Evolutionary conservation across 2,113 vertebrate genomes (phyloP), one percentile per base, ranked within the genome.

Genomic region (Sylvietta virens): DNA sequence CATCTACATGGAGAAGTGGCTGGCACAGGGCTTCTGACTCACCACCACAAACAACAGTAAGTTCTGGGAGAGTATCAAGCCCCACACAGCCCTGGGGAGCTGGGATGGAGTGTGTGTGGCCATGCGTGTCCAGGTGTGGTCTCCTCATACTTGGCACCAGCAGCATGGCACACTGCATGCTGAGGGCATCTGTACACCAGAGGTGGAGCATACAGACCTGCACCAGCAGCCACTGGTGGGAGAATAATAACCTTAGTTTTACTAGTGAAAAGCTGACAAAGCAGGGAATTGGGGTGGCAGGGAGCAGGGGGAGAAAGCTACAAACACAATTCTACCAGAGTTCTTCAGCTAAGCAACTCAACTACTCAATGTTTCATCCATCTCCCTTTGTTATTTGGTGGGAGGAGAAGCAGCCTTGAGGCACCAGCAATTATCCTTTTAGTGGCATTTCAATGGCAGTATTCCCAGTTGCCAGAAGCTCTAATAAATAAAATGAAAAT

Each of bases 401-500:
- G 92, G 84, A 90, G 79, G 85, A 97, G 81, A 95, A 95, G 54
- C 84, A 95, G 81, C 87, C 91, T 90, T 58, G 39, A 94, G 96
- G 94, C 93, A 95, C 84, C 87, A 95, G 87, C 90, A 95, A 95
- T 96, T 97, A 96, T 86, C 85, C 80, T 94, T 92, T 88, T 96
- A 92, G 93, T 93, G 94, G 88, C 85, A 95, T 88, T 94, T 96
- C 56, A 74, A 62, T 96, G 88, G 94, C 94, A 96, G 83, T 95
- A 94, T 88, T 96, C 95, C 92, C 94, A 94, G 92, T 70, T 95
- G 94, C 93, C 85, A 96, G 88, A 96, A 96, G 85, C 72, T 62
- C 90, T 90, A 96, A 96, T 93, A 96, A 95, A 96, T 94, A 96
- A 96, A 96, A 96, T 93, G 85, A 96, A 96, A 96, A 96, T 91